phyloP scores from a whole-genome alignment of 2,113 vertebrate species.

The Bucco capensis region DNA sequence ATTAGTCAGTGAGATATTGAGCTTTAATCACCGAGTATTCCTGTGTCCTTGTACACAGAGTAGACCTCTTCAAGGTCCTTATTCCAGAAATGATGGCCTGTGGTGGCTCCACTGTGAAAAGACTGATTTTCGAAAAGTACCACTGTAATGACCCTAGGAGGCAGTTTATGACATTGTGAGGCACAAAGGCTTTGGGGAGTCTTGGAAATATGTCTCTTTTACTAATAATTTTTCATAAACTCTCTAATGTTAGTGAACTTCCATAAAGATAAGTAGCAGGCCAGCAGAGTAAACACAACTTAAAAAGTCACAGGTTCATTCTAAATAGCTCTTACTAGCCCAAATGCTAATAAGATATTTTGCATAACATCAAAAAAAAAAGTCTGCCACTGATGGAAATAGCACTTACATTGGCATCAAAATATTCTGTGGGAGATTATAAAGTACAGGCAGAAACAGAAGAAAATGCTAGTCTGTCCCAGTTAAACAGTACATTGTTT shows the following conservation, averaged over 20 bases:
- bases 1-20: neutral
- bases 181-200: neutral
- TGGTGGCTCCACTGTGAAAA: neutral
- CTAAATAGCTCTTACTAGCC: slow-evolving; percentile 18
- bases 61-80: neutral
- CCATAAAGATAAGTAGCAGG: neutral
- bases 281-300: neutral
- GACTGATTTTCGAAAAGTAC: neutral
- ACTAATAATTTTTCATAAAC: neutral
- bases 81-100: neutral
- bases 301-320: neutral
- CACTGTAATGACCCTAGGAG: neutral
- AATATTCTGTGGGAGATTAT: neutral
- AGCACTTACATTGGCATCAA: neutral
- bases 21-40: neutral
- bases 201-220: neutral
- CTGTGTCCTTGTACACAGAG: neutral
- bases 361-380: neutral
- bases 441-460: neutral
- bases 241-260: neutral
- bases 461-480: slow-evolving; percentile 15
- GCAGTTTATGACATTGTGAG: neutral
- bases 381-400: neutral
- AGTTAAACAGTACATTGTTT: neutral
- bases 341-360: neutral